A percentile compares a stretch with the other conserved stretches of the same genome.
Evolutionary conservation across 2,888 invertebrate species (phyloP).

Genomic region (Drosophila mimetica): DNA sequence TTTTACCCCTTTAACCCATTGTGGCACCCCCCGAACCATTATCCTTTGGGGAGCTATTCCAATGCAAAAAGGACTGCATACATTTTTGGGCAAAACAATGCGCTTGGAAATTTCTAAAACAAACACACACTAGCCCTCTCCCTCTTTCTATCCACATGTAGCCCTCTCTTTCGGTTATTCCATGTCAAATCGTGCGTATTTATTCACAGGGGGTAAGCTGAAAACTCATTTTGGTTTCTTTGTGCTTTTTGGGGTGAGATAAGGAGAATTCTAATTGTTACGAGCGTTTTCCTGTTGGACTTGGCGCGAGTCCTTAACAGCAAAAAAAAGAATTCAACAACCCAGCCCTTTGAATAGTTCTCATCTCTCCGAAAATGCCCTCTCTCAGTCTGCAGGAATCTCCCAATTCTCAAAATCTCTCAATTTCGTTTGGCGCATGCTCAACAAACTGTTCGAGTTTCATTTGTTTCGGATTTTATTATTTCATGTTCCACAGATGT

Average conservation of each 20-base stretch:
- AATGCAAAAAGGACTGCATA: slow-evolving; percentile 46
- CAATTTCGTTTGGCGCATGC: slow-evolving; percentile 50
- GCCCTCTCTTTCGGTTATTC: not conserved
- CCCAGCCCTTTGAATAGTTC: slow-evolving; percentile 48
- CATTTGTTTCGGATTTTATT: slow-evolving; percentile 27
- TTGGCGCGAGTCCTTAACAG: slow-evolving; percentile 47
- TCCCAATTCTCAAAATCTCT: slow-evolving; percentile 7
- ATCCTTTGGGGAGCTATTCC: slow-evolving; percentile 13
- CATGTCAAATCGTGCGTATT: slow-evolving; percentile 62
- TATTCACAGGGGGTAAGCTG: slow-evolving; percentile 6
- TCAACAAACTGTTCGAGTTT: slow-evolving; percentile 45
- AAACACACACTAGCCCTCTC: slow-evolving; percentile 57
- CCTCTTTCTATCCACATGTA: not conserved
- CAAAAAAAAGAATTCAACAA: slow-evolving; percentile 42
- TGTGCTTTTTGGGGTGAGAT: not conserved
- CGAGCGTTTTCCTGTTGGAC: slow-evolving; percentile 72
- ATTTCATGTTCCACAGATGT: slow-evolving; percentile 20
- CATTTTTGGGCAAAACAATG: slow-evolving; percentile 69
- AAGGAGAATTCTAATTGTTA: slow-evolving; percentile 57
- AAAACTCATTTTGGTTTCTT: slow-evolving; percentile 22
- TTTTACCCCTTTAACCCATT: not conserved
- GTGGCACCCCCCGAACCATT: not conserved
- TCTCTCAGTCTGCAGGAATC: not conserved
- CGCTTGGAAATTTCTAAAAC: slow-evolving; percentile 70
- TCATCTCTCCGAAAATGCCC: slow-evolving; percentile 1